A percentile compares a stretch with the other conserved stretches of the same genome.
Conservation (phyloP, 1,140 invertebrate species). For the Coptotermes formosanus region DNA sequence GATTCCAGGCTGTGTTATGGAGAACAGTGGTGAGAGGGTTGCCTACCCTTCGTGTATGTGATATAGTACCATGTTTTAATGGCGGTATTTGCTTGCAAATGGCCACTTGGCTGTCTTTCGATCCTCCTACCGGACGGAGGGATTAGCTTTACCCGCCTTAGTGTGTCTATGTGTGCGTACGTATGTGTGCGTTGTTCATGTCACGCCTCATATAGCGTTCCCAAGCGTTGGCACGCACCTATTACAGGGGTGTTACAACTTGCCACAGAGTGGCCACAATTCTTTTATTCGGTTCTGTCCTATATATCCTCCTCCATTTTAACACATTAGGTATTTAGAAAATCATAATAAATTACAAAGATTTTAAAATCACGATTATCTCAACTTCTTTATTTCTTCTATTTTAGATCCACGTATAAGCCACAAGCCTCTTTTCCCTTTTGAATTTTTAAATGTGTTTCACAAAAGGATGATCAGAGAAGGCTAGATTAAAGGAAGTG, state of each 20-base stretch:
- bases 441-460: no score
- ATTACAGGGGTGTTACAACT: background rate
- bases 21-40: background rate
- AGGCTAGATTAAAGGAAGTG: no score
- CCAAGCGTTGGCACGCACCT: background rate
- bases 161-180: background rate
- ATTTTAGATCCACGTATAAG: no score
- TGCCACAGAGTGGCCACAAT: no score
- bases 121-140: background rate
- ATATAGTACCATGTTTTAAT: background rate
- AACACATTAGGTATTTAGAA: no score
- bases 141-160: slow-evolving; percentile 1
- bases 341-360: no score
- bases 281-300: no score
- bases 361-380: no score
- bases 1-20: background rate
- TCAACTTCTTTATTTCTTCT: no score
- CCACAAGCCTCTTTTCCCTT: no score
- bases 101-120: background rate
- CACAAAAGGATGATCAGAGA: no score
- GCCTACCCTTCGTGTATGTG: background rate
- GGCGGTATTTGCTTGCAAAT: slow-evolving; percentile 15
- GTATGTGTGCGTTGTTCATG: background rate
- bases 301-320: no score
- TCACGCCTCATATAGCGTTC: slow-evolving; percentile 4